Evolutionary conservation across 2,113 vertebrate genomes (phyloP).

Genomic region (Callaeas wilsoni): DNA sequence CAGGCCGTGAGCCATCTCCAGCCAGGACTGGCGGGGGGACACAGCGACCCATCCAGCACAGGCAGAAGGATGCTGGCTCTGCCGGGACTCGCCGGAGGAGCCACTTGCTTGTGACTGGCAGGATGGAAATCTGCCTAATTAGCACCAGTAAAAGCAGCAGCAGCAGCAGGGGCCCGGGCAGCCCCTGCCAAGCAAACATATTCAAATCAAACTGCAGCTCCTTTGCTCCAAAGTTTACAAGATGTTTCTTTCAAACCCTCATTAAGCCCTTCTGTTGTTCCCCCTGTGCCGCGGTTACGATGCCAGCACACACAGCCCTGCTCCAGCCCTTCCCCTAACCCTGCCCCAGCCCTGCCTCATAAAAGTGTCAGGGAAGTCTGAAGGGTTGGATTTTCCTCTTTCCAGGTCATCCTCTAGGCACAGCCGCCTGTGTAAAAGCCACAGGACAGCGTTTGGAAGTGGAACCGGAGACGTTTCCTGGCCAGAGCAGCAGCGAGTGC

Average conservation of each 20-base stretch:
- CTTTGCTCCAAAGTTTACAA: constrained; percentile 46
- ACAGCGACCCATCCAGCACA: too few relatives aligned
- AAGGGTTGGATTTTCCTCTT: background rate
- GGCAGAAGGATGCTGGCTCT: background rate
- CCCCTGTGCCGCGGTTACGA: accelerated
- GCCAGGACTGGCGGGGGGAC: background rate
- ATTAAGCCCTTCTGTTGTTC: background rate
- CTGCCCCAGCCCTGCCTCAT: accelerated
- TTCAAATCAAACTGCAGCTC: constrained; percentile 15
- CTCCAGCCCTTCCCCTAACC: background rate
- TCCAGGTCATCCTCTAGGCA: background rate
- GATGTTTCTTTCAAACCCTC: constrained; percentile 32
- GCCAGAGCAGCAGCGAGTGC: accelerated
- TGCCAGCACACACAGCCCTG: accelerated
- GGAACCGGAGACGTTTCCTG: accelerated
- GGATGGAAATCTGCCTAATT: constrained; percentile 39
- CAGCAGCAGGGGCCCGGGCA: constrained; percentile 15
- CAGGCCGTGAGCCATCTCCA: background rate
- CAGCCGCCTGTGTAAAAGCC: background rate
- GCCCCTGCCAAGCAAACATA: constrained; percentile 37
- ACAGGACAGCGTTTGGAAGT: accelerated
- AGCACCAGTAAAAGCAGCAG: background rate
- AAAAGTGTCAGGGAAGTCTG: background rate
- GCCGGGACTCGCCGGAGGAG: accelerated
- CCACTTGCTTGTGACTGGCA: background rate